These are phyloP conservation scores for Ochropacha duplaris DNA, from an alignment of 2,888 invertebrate species.

Conservation along the genomic window DNA sequence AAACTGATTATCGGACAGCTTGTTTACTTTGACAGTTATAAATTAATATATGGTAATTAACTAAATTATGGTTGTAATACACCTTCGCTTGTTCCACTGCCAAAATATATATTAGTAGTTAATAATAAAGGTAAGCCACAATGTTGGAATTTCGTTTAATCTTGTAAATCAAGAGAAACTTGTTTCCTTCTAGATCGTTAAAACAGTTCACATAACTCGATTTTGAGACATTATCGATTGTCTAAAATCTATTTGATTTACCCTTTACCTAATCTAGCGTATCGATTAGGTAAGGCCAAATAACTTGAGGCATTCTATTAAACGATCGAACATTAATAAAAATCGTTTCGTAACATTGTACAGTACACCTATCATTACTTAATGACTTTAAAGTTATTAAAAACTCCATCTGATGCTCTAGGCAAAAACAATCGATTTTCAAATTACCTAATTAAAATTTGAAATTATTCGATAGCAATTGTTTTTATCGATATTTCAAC, in stretches of 20 bases:
- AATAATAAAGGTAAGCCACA: background rate
- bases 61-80: too few relatives aligned
- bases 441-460: constrained; percentile 4
- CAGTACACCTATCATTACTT: constrained; percentile 1
- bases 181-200: background rate
- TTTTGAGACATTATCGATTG: background rate
- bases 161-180: background rate
- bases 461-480: constrained; percentile 19
- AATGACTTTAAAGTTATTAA: background rate
- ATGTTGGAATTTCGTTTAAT: background rate
- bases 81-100: too few relatives aligned
- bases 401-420: background rate
- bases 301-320: background rate
- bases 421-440: background rate
- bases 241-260: background rate
- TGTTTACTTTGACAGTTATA: too few relatives aligned
- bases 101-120: background rate
- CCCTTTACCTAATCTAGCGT: background rate
- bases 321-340: background rate
- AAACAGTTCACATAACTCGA: constrained; percentile 1
- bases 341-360: background rate
- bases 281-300: background rate
- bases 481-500: constrained; percentile 13
- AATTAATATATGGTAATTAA: too few relatives aligned
- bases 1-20: too few relatives aligned